These are phyloP conservation scores for Bimastos eiseni DNA, from an alignment of 2,888 invertebrate species.

Conservation along the genomic window DNA sequence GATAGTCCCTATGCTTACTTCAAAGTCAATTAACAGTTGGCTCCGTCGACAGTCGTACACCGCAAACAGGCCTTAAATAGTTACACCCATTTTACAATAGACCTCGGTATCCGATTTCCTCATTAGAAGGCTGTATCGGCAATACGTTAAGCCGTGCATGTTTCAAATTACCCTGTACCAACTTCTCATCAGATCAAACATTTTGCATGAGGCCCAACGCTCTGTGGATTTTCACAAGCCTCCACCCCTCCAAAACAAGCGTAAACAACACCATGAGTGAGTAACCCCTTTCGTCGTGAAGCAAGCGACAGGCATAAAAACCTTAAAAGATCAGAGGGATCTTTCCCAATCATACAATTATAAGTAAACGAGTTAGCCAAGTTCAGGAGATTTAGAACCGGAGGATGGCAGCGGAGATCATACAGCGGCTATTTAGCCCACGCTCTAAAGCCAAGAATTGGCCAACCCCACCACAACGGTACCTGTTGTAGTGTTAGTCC, in stretches of 20 bases:
- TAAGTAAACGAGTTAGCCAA: not conserved
- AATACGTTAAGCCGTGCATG: not conserved
- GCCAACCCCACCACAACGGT: too few species aligned
- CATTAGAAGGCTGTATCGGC: not conserved
- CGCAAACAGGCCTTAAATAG: conserved; percentile 5
- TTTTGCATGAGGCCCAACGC: not conserved
- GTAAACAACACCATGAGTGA: not conserved
- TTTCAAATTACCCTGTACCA: not conserved
- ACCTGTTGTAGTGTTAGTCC: too few species aligned
- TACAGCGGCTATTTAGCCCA: not conserved
- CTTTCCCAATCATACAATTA: not conserved
- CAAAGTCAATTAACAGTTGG: not conserved
- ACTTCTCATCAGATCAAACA: conserved; percentile 6
- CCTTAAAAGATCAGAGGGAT: not conserved
- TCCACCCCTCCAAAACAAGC: not conserved
- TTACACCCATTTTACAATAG: not conserved
- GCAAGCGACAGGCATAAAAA: not conserved
- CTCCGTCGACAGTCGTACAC: not conserved
- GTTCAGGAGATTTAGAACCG: not conserved
- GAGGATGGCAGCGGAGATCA: not conserved
- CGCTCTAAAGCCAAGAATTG: too few species aligned
- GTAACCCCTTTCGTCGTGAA: not conserved
- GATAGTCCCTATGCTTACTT: not conserved
- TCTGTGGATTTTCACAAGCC: not conserved
- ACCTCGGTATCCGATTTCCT: not conserved